phyloP scores from a whole-genome alignment of 2,888 invertebrate genomes.

The Perdita meconis region DNA sequence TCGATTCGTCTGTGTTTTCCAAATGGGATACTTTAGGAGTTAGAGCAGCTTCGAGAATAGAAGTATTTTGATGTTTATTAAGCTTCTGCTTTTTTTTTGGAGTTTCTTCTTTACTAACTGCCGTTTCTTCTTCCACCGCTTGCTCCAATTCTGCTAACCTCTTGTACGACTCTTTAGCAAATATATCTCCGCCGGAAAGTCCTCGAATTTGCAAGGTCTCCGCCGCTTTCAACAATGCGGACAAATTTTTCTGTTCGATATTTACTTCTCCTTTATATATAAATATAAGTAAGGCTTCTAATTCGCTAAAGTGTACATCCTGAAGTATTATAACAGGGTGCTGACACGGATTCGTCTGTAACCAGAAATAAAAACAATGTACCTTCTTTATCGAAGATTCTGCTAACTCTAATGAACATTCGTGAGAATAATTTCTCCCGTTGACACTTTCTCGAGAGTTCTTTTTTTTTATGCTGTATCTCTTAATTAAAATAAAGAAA shows the following conservation, averaged over 20 bases:
- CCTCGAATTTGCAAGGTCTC: constrained; percentile 89
- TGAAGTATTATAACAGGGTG: constrained; percentile 91
- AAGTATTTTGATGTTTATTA: constrained; percentile 72
- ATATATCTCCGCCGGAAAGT: constrained; percentile 86
- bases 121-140: constrained; percentile 62
- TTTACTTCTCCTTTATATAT: constrained; percentile 91
- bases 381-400: not conserved
- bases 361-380: constrained; percentile 73
- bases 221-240: constrained; percentile 88
- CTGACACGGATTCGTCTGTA: constrained; percentile 90
- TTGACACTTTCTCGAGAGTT: too few species aligned
- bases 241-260: constrained; percentile 89
- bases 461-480: too few species aligned
- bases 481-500: not conserved
- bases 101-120: constrained; percentile 68
- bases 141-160: constrained; percentile 76
- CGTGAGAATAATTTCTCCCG: too few species aligned
- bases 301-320: constrained; percentile 88
- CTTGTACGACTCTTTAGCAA: constrained; percentile 84
- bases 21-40: constrained; percentile 71
- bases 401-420: too few species aligned
- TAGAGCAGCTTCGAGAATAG: constrained; percentile 78
- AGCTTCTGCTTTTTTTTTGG: constrained; percentile 78
- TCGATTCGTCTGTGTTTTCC: constrained; percentile 72
- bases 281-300: constrained; percentile 88